A percentile compares a stretch with the other conserved stretches of the same genome.
Evolutionary conservation across 2,113 vertebrate genomes (phyloP).

Genomic region (human): DNA sequence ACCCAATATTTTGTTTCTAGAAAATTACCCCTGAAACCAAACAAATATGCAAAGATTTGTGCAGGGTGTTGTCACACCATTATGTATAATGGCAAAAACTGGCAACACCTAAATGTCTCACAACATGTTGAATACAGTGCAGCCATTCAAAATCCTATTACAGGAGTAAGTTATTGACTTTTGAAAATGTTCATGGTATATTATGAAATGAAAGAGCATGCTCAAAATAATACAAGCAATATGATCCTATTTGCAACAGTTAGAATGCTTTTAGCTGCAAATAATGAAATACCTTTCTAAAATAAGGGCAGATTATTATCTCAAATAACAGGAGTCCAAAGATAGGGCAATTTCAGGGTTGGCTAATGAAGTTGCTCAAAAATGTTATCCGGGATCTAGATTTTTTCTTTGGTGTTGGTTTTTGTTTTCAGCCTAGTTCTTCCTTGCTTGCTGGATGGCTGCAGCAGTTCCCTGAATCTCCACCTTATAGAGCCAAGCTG

Average conservation of each 20-base stretch:
- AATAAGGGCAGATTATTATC: not conserved
- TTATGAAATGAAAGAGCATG: not conserved
- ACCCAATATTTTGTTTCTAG: not conserved
- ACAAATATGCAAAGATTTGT: not conserved
- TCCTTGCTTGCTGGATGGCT: not conserved
- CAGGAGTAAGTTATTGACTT: not conserved
- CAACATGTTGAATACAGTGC: not conserved
- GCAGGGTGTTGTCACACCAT: not conserved
- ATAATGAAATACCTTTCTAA: not conserved
- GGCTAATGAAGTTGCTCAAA: not conserved
- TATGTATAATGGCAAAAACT: not conserved
- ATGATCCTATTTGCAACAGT: not conserved
- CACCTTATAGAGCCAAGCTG: accelerated
- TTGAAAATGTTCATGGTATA: not conserved
- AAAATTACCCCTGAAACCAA: not conserved
- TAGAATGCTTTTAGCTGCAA: not conserved
- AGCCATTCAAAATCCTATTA: not conserved
- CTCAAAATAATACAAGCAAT: not conserved
- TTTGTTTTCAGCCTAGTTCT: not conserved
- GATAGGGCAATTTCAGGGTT: not conserved
- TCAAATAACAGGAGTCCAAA: not conserved
- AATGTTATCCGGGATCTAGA: not conserved
- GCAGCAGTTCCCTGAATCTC: not conserved
- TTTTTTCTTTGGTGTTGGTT: not conserved
- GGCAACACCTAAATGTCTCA: not conserved